phyloP scores from a whole-genome alignment of 2,113 vertebrate species.

The Perccottus glenii region DNA sequence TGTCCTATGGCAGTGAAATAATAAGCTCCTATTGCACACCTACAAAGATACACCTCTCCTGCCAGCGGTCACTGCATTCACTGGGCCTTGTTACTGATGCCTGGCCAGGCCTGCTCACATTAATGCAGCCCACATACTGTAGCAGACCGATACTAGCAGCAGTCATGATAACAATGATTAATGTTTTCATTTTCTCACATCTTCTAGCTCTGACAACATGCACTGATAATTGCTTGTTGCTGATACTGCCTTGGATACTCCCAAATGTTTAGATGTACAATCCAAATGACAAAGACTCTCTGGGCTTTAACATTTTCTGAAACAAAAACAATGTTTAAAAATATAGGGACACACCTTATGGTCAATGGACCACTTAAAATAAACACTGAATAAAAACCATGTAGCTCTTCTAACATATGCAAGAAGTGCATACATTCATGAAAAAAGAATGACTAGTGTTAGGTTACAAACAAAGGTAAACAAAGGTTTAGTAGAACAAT shows the following conservation, averaged over 20 bases:
- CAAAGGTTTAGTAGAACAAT: not conserved
- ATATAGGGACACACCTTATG: not conserved
- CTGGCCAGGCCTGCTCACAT: constrained; percentile 37
- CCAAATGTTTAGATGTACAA: constrained; percentile 38
- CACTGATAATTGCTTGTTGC: constrained; percentile 67
- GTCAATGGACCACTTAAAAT: not conserved
- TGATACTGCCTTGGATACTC: constrained; percentile 38
- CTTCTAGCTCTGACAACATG: constrained; percentile 53
- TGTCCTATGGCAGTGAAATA: constrained; percentile 24
- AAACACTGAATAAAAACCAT: not conserved
- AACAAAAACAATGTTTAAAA: not conserved
- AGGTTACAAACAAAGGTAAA: not conserved
- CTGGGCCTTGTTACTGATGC: constrained; percentile 37
- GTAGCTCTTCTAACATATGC: not conserved
- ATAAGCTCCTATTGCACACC: constrained; percentile 31
- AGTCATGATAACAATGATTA: constrained; percentile 72
- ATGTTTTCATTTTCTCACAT: constrained; percentile 67
- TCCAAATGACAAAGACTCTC: constrained; percentile 28
- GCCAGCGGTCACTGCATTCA: constrained; percentile 32
- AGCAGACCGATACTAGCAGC: constrained; percentile 52
- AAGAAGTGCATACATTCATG: not conserved
- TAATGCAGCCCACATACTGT: constrained; percentile 65
- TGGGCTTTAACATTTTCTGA: not conserved
- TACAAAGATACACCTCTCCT: constrained; percentile 20
- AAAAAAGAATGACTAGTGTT: constrained; percentile 1